Evolutionary conservation across 2,797 vertebrate genomes (phyloP).

Genomic region (Channa striata): DNA sequence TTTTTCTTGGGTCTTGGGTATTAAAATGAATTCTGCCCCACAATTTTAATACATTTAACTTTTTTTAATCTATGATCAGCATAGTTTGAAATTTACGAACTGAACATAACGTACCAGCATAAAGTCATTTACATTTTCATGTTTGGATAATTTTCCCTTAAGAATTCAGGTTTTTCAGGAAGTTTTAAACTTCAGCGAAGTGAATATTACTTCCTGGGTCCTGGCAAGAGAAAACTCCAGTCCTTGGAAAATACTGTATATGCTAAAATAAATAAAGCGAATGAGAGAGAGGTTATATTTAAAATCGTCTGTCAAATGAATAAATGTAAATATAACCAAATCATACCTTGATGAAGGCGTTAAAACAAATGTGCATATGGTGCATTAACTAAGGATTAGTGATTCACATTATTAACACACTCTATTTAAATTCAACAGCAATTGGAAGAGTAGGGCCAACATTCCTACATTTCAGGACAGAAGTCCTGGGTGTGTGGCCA

Average conservation of each 20-base stretch:
- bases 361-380: conserved; percentile 14
- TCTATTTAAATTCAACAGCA: conserved; percentile 51
- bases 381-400: conserved; percentile 14
- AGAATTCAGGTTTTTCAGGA: conserved; percentile 3
- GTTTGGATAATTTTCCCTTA: not conserved
- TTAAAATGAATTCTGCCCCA: too few relatives aligned
- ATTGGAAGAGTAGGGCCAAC: conserved; percentile 52
- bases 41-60: not conserved
- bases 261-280: conserved; percentile 14
- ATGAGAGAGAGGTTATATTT: conserved; percentile 26
- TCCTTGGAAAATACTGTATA: conserved; percentile 1
- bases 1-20: too few relatives aligned
- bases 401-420: conserved; percentile 37
- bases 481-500: conserved; percentile 14
- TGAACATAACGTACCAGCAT: conserved; percentile 24
- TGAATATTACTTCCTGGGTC: not conserved
- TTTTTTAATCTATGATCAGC: conserved; percentile 16
- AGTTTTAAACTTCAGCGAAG: not conserved
- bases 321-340: not conserved
- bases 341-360: not conserved
- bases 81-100: conserved; percentile 32
- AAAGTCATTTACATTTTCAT: not conserved
- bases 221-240: not conserved
- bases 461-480: conserved; percentile 34
- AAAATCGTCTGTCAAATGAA: too few relatives aligned